Conservation (phyloP, 2,888 invertebrate species). For the Ormyrus thymus region DNA sequence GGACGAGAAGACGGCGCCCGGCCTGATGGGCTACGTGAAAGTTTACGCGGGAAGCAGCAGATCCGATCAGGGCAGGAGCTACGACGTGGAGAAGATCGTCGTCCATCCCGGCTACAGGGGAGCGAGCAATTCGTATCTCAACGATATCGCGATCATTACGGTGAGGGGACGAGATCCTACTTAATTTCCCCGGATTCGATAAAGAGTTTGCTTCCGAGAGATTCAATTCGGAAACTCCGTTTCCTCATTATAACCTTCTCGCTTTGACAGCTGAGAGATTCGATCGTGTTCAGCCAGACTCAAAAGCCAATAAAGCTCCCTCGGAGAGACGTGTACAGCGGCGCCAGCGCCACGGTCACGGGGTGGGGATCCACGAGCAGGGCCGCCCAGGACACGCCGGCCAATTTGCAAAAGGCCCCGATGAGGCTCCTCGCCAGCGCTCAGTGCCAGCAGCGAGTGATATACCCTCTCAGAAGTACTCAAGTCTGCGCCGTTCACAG, state of each 20-base stretch:
- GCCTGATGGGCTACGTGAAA: background rate
- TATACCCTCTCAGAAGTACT: background rate
- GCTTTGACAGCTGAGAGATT: background rate
- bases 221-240: no score
- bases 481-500: slow-evolving; percentile 39
- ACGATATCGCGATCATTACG: slow-evolving; percentile 40
- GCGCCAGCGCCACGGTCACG: slow-evolving; percentile 3
- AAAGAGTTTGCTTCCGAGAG: no score
- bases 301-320: slow-evolving; percentile 34
- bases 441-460: slow-evolving; percentile 10
- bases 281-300: slow-evolving; percentile 10
- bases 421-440: slow-evolving; percentile 6
- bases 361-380: slow-evolving; percentile 38
- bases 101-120: slow-evolving; percentile 30
- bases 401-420: slow-evolving; percentile 18
- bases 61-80: background rate
- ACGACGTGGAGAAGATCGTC: slow-evolving; percentile 7
- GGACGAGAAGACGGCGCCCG: background rate
- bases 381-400: background rate
- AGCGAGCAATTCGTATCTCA: slow-evolving; percentile 9
- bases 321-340: slow-evolving; percentile 1
- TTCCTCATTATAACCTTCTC: no score
- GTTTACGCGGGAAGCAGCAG: slow-evolving; percentile 32
- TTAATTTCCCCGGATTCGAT: no score
- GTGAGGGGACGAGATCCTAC: background rate